Evolutionary conservation across 2,888 invertebrate species (phyloP), one percentile per base, ranked within the genome.

Genomic region (Serripes groenlandicus): DNA sequence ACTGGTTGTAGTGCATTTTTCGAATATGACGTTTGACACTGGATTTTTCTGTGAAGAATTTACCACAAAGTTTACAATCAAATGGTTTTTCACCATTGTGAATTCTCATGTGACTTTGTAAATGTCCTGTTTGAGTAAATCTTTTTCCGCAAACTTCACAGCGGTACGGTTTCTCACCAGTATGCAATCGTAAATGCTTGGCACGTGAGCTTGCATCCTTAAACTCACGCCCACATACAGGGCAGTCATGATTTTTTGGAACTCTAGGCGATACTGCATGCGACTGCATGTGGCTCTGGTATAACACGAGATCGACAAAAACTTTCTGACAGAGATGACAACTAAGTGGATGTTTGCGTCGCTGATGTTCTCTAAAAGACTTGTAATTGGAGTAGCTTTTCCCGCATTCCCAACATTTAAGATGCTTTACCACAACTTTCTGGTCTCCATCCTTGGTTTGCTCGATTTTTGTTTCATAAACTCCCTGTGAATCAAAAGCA

Each of bases 21-120:
- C 86, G 81, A n/a, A 86, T 56, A 75, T 86, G 86, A 18, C 86
- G 70, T 30, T 86, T 86, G 3, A 86, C 86, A 32, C 83, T 84
- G 4, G 86, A 86, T 62, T 82, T 84, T 49, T 86, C 86, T 7
- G 86, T 82, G 73, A 86, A 86, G 58, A 56, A 86, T 62, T 82
- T 84, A 5, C 84, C 84, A 69, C 86, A 86, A 0, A 86, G 71
- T 56, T 81, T 81, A 69, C 86, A 86, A 66, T 82, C 82, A 74
- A 78, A 86, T 35, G 86, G 86, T 60, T 84, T 86, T 35, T 86
- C 86, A 0, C 82, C 81, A 56, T 84, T 86, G 37, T 86, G 86
- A 5, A 84, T 82, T 52, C 86, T 74, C 86, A 86, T 86, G 37
- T 86, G 86, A 73, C 80, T 80, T 26, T 79, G 80, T 7, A 86